Percentiles rank a stretch among this genome's conserved stretches.
Evolutionary conservation across 1,140 invertebrate species (phyloP).

Genomic region (Philopotamus ludificatus): DNA sequence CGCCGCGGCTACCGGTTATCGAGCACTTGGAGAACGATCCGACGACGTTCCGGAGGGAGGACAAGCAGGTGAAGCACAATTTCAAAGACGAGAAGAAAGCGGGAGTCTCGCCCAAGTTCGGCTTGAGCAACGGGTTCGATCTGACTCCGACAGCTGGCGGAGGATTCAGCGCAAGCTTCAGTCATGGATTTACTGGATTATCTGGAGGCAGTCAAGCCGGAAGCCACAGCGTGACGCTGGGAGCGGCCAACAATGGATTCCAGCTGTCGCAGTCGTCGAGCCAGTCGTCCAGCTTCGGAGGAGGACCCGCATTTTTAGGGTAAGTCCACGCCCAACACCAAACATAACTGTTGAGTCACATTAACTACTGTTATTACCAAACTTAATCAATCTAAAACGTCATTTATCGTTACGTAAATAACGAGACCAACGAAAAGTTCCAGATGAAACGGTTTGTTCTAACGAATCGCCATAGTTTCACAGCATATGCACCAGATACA

Average conservation of each 20-base stretch:
- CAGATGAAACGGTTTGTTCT: too few relatives aligned
- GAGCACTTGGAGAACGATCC: slow-evolving; percentile 39
- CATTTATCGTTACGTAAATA: too few relatives aligned
- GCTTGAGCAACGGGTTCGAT: slow-evolving; percentile 15
- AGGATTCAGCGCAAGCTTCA: slow-evolving; percentile 26
- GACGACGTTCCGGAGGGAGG: slow-evolving; percentile 31
- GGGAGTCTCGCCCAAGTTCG: slow-evolving; percentile 20
- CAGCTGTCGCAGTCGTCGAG: slow-evolving; percentile 33
- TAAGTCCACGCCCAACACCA: too few relatives aligned
- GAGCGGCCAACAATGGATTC: slow-evolving; percentile 20
- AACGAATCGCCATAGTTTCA: too few relatives aligned
- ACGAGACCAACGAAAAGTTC: too few relatives aligned
- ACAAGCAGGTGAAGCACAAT: slow-evolving; percentile 7
- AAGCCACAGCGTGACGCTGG: slow-evolving; percentile 30
- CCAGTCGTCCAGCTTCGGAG: slow-evolving; percentile 31
- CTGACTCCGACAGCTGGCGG: slow-evolving; percentile 14
- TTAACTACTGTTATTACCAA: too few relatives aligned
- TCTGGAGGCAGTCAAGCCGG: slow-evolving; percentile 22
- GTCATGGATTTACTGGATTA: slow-evolving; percentile 21
- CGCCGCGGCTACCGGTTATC: slow-evolving; percentile 31
- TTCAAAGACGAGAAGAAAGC: neutral
- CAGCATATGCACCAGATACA: too few relatives aligned
- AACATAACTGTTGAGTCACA: too few relatives aligned
- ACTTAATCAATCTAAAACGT: too few relatives aligned
- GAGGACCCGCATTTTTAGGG: slow-evolving; percentile 24